Conservation (phyloP, 2,797 vertebrate species). For the Vireo griseus region DNA sequence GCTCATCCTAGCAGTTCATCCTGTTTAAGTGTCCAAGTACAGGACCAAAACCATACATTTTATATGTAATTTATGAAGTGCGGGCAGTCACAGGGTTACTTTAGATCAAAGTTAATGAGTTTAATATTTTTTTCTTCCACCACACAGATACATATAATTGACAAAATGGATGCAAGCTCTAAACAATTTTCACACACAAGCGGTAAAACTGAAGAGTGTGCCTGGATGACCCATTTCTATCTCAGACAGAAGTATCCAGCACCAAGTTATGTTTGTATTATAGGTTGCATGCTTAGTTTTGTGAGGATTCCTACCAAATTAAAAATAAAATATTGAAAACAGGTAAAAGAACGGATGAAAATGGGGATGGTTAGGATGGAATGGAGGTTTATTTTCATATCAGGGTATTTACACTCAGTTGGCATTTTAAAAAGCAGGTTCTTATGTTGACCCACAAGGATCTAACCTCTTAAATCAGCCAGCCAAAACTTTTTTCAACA, state of each 20-base stretch:
- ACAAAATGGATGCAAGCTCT: background rate
- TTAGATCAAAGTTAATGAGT: background rate
- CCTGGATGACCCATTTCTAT: background rate
- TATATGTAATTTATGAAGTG: rapidly evolving
- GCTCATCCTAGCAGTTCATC: background rate
- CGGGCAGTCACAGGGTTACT: background rate
- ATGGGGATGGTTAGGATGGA: background rate
- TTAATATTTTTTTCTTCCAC: background rate
- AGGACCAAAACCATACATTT: background rate
- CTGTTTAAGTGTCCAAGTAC: background rate
- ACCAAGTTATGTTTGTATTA: background rate
- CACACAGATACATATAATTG: background rate
- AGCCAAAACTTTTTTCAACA: background rate
- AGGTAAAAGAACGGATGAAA: background rate
- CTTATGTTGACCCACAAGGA: background rate
- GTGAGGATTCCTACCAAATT: background rate
- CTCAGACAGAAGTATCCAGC: background rate
- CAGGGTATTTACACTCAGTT: background rate
- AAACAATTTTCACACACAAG: background rate
- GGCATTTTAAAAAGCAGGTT: background rate
- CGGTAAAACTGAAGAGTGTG: background rate
- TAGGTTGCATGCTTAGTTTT: background rate
- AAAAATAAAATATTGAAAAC: background rate
- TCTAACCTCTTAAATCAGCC: background rate
- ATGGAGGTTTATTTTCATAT: background rate